Conservation (phyloP, 1,140 invertebrate genomes). For the Neomicropteryx cornuta region DNA sequence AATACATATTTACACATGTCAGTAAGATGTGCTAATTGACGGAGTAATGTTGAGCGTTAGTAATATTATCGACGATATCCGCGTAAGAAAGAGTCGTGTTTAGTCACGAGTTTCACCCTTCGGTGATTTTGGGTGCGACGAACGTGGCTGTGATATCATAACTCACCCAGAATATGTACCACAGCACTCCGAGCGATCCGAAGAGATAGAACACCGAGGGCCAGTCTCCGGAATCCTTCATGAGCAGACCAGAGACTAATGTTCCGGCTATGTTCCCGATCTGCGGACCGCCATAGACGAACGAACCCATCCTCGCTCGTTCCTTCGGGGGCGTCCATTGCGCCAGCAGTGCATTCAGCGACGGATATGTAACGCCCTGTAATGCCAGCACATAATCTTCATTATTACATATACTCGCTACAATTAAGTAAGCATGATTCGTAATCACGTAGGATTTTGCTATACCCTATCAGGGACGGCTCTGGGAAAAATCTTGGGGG, state of each 20-base stretch:
- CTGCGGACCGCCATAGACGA: slow-evolving; percentile 61
- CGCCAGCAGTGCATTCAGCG: slow-evolving; percentile 58
- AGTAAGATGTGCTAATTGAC: no score
- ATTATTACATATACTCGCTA: background rate
- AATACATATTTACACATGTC: no score
- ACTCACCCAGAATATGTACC: slow-evolving; percentile 61
- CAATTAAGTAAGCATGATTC: background rate
- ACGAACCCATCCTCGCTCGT: slow-evolving; percentile 58
- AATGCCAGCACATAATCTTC: slow-evolving; percentile 43
- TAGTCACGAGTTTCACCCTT: no score
- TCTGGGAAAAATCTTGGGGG: no score
- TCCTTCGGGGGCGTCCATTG: slow-evolving; percentile 65
- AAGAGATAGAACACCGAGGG: slow-evolving; percentile 74
- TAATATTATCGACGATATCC: no score
- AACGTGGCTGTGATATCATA: no score
- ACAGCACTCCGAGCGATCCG: slow-evolving; percentile 58
- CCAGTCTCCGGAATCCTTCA: slow-evolving; percentile 58
- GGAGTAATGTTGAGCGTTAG: no score
- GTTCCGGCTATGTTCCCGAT: slow-evolving; percentile 67
- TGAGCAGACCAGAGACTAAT: slow-evolving; percentile 55
- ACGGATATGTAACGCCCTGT: slow-evolving; percentile 67
- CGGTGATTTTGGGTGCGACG: no score
- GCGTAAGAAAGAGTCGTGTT: no score
- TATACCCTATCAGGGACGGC: no score
- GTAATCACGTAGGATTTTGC: background rate